phyloP scores from a whole-genome alignment of 2,888 invertebrate species.

The Drosophila incognita region DNA sequence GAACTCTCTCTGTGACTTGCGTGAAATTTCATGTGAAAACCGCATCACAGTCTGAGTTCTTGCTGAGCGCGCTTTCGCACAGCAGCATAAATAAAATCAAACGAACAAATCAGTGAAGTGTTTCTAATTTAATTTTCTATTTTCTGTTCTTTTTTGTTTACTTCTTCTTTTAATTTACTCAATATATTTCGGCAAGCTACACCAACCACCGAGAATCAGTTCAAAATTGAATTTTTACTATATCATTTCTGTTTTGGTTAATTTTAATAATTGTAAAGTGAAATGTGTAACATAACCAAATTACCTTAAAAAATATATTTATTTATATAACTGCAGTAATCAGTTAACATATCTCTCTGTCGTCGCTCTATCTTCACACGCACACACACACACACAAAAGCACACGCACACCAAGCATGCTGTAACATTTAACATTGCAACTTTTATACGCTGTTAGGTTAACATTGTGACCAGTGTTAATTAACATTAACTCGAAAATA shows the following conservation, averaged over 20 bases:
- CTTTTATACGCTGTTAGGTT: constrained; percentile 14
- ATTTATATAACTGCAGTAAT: neutral
- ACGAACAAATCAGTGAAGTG: constrained; percentile 10
- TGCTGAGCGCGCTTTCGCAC: constrained; percentile 88
- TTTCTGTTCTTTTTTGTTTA: constrained; percentile 10
- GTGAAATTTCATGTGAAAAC: constrained; percentile 84
- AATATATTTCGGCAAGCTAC: constrained; percentile 57
- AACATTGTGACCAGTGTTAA: constrained; percentile 14
- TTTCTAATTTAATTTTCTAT: neutral
- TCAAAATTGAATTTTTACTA: constrained; percentile 79
- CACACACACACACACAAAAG: constrained; percentile 9
- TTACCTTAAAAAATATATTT: neutral
- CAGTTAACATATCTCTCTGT: neutral
- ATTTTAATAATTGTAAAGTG: constrained; percentile 25
- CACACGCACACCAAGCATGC: constrained; percentile 21
- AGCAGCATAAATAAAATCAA: constrained; percentile 73
- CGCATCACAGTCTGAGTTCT: constrained; percentile 99
- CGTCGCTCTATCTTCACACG: constrained; percentile 2
- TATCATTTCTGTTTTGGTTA: constrained; percentile 19
- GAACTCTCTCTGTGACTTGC: constrained; percentile 93
- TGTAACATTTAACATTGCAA: constrained; percentile 1
- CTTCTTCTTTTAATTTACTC: constrained; percentile 6
- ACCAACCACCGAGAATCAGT: constrained; percentile 82
- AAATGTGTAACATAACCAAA: constrained; percentile 31
- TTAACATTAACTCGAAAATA: constrained; percentile 6